Evolutionary conservation across 2,113 vertebrate species (phyloP).

Genomic region (Nesogale talazaci): DNA sequence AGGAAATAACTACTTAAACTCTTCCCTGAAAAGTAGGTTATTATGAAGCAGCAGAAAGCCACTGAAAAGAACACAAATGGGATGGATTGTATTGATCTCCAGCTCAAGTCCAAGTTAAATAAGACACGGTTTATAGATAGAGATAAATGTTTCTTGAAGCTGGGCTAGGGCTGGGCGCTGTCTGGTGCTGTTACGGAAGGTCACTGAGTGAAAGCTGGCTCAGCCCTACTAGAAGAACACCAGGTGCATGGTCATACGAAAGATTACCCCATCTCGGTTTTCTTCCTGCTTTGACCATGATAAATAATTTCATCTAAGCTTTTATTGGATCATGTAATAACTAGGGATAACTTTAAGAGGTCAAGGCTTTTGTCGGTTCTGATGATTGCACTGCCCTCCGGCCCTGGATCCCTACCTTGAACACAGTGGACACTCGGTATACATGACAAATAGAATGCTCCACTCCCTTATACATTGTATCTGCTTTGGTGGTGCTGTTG

Average conservation of each 20-base stretch:
- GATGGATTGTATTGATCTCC: constrained; percentile 19
- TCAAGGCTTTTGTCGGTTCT: constrained; percentile 1
- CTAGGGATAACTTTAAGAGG: not conserved
- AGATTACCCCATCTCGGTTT: not conserved
- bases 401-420: too few species aligned
- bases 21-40: not conserved
- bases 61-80: not conserved
- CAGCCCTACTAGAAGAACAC: not conserved
- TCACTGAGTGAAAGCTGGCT: not conserved
- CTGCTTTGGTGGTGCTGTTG: too few species aligned
- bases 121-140: not conserved
- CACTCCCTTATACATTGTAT: too few species aligned
- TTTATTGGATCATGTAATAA: constrained; percentile 8
- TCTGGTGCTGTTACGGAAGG: not conserved
- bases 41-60: constrained; percentile 14
- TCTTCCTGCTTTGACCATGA: not conserved
- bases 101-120: constrained; percentile 46
- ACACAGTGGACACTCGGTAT: too few species aligned
- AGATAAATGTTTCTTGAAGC: not conserved
- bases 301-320: not conserved
- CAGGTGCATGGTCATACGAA: too few species aligned
- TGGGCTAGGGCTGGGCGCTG: not conserved
- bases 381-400: too few species aligned
- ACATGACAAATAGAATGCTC: too few species aligned
- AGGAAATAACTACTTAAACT: not conserved